phyloP scores from a whole-genome alignment of 2,888 invertebrate genomes.

The Bugulina stolonifera region DNA sequence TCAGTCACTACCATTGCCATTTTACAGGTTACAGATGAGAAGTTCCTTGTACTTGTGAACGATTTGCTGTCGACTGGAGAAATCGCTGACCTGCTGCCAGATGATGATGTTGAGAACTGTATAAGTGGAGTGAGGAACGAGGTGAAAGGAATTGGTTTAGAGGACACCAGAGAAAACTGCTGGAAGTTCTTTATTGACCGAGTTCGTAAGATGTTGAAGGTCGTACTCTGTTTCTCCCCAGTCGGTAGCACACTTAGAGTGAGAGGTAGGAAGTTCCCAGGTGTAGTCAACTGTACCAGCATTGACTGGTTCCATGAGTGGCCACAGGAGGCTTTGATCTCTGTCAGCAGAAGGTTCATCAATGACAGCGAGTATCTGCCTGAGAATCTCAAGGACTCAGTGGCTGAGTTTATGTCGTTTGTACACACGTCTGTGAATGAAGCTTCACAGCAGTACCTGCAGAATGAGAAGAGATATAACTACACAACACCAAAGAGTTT shows the following conservation, averaged over 20 bases:
- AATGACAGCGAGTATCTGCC: slow-evolving; percentile 64
- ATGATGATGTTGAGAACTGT: slow-evolving; percentile 92
- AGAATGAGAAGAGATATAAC: slow-evolving; percentile 86
- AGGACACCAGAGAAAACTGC: slow-evolving; percentile 88
- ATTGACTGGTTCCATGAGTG: slow-evolving; percentile 99
- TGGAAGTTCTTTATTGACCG: slow-evolving; percentile 97
- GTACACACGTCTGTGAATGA: slow-evolving; percentile 88
- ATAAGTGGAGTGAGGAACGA: slow-evolving; percentile 68
- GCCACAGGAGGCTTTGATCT: slow-evolving; percentile 93
- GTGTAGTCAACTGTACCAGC: slow-evolving; percentile 86
- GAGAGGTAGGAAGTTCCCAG: slow-evolving; percentile 88
- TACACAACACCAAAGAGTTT: slow-evolving; percentile 97
- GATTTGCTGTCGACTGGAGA: slow-evolving; percentile 92
- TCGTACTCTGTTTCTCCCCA: slow-evolving; percentile 94
- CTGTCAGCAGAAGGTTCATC: slow-evolving; percentile 82
- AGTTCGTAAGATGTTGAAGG: slow-evolving; percentile 68
- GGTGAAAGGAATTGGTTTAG: slow-evolving; percentile 68
- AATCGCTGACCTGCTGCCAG: slow-evolving; percentile 88
- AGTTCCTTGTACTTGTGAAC: slow-evolving; percentile 88
- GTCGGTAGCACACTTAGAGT: slow-evolving; percentile 87
- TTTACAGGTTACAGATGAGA: slow-evolving; percentile 73
- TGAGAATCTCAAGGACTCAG: slow-evolving; percentile 70
- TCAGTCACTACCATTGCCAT: neutral
- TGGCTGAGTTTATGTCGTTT: slow-evolving; percentile 87
- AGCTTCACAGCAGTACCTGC: slow-evolving; percentile 76